Conservation (phyloP, 1,140 invertebrate genomes). For the Ectropis grisescens region DNA sequence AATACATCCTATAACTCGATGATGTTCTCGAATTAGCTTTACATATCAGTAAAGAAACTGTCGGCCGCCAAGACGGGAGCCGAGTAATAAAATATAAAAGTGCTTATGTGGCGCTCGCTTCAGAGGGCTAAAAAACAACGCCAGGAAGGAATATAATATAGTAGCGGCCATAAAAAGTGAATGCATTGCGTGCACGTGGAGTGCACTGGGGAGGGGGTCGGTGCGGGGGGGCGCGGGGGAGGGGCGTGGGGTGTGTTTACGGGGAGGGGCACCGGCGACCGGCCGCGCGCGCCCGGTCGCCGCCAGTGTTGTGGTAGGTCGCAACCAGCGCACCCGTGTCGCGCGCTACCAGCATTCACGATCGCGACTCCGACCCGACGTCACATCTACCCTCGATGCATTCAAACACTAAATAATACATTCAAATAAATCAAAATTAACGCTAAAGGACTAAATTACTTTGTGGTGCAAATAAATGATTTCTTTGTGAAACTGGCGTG, state of each 20-base stretch:
- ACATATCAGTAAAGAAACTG: conserved; percentile 32
- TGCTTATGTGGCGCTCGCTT: conserved; percentile 57
- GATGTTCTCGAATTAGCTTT: conserved; percentile 47
- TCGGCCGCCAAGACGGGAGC: conserved; percentile 38
- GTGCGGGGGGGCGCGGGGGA: conserved; percentile 16
- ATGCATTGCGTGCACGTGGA: conserved; percentile 63
- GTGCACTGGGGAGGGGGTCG: conserved; percentile 29
- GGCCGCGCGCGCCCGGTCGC: conserved; percentile 20
- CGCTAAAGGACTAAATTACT: background rate
- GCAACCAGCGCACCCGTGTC: conserved; percentile 39
- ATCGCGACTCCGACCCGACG: conserved; percentile 37
- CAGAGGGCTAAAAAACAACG: conserved; percentile 48
- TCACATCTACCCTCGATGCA: conserved; percentile 23
- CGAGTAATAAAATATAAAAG: conserved; percentile 60
- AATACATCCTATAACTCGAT: no score
- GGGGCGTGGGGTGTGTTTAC: conserved; percentile 60
- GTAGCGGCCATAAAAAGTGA: conserved; percentile 61
- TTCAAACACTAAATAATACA: no score
- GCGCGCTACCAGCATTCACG: conserved; percentile 33
- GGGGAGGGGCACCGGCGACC: conserved; percentile 40
- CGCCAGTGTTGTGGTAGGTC: conserved; percentile 71
- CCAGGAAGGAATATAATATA: conserved; percentile 61
- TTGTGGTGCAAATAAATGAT: conserved; percentile 43
- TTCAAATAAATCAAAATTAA: no score
- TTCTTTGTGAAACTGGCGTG: conserved; percentile 47